Conservation (phyloP, 2,113 vertebrate genomes). For the Neolamprologus brichardi region DNA sequence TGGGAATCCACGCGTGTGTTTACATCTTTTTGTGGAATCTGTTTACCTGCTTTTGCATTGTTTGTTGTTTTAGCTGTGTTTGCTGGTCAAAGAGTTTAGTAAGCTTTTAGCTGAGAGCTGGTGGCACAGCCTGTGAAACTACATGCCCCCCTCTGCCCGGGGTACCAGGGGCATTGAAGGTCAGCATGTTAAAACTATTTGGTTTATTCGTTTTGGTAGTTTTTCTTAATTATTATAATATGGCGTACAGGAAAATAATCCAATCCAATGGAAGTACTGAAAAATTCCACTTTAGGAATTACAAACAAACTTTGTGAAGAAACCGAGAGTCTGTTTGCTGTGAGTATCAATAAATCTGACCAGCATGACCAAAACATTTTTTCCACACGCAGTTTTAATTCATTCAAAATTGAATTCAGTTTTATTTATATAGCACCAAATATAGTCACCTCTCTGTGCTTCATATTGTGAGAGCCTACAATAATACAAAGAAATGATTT, state of each 20-base stretch:
- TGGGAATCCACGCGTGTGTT: background rate
- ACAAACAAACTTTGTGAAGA: background rate
- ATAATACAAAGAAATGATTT: background rate
- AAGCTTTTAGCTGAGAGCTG: background rate
- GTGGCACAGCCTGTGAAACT: background rate
- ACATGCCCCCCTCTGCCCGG: background rate
- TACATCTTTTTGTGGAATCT: background rate
- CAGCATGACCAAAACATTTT: background rate
- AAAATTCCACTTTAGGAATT: background rate
- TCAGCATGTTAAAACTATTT: background rate
- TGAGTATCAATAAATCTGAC: background rate
- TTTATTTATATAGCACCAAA: background rate
- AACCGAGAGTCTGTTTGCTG: background rate
- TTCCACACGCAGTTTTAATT: background rate
- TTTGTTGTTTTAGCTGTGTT: background rate
- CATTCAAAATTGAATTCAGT: background rate
- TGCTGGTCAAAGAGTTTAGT: background rate
- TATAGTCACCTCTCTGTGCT: background rate
- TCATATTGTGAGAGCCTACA: background rate
- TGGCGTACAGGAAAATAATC: background rate
- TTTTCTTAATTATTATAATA: background rate
- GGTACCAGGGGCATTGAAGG: background rate
- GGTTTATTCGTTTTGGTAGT: background rate
- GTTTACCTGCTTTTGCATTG: background rate
- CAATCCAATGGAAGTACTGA: background rate